phyloP scores from a whole-genome alignment of 2,797 vertebrate species.

The Mastacembelus armatus region DNA sequence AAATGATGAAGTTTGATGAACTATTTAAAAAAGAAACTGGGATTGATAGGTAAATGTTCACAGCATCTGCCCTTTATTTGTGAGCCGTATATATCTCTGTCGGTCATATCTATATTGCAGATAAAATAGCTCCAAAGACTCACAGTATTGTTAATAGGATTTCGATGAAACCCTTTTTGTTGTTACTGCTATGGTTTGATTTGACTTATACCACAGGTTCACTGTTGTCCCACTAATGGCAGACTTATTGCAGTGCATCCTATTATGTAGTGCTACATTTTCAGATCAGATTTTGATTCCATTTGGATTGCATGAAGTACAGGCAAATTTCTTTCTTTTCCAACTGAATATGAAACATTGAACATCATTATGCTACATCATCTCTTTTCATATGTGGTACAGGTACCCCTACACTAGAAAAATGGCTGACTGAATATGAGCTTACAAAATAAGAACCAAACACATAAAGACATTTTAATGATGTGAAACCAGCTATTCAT shows the following conservation, averaged over 20 bases:
- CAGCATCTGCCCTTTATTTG: neutral
- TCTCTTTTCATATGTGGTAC: neutral
- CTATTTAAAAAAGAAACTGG: constrained; percentile 93
- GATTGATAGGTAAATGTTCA: constrained; percentile 87
- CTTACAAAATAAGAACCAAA: too few species aligned
- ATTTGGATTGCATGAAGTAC: too few species aligned
- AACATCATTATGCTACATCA: too few species aligned
- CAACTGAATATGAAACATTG: neutral
- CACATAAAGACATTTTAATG: too few species aligned
- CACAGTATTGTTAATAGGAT: constrained; percentile 4
- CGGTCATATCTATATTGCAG: too few species aligned
- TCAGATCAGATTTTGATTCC: neutral
- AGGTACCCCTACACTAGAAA: neutral
- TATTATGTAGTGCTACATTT: neutral
- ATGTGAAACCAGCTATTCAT: constrained; percentile 29
- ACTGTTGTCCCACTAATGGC: neutral
- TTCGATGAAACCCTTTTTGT: constrained; percentile 9
- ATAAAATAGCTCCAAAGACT: too few species aligned
- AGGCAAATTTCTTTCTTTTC: neutral
- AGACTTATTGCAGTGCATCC: neutral
- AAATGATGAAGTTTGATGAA: constrained; percentile 93
- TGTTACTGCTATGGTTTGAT: constrained; percentile 9
- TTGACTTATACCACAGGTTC: too few species aligned
- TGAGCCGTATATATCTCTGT: neutral
- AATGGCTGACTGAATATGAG: constrained; percentile 3